These are phyloP conservation scores for Caenorhabditis becei DNA, from an alignment of 2,888 invertebrate genomes.

Conservation along the genomic window DNA sequence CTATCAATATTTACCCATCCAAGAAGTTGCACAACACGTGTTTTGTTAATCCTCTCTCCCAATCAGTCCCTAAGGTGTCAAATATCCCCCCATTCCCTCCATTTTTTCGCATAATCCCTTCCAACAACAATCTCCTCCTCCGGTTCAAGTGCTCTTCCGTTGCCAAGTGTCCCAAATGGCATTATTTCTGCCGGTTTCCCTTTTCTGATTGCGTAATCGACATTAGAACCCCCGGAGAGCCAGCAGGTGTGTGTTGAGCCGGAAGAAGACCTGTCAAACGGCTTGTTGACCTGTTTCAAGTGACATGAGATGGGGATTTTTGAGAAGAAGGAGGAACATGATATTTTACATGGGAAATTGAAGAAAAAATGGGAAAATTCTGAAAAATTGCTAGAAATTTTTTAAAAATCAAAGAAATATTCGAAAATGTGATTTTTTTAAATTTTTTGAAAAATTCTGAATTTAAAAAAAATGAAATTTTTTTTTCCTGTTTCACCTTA, in stretches of 20 bases:
- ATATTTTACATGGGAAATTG: too few species aligned
- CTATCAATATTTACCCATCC: neutral
- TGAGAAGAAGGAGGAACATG: too few species aligned
- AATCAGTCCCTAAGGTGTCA: neutral
- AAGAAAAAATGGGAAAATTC: too few species aligned
- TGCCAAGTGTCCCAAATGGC: neutral
- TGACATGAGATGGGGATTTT: too few species aligned
- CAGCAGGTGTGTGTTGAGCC: neutral
- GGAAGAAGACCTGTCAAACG: conserved; percentile 8
- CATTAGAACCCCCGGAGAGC: conserved; percentile 24
- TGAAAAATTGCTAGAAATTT: too few species aligned
- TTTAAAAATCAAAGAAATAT: too few species aligned
- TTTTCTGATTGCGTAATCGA: conserved; percentile 42
- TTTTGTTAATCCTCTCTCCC: neutral
- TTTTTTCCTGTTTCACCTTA: too few species aligned
- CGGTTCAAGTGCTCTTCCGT: conserved; percentile 9
- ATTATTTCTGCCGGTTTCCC: neutral
- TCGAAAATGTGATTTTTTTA: too few species aligned
- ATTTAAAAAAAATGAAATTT: too few species aligned
- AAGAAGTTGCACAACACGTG: neutral
- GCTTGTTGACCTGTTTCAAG: neutral
- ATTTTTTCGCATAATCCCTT: conserved; percentile 6
- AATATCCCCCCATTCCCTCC: neutral
- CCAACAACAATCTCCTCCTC: conserved; percentile 8
- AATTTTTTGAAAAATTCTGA: too few species aligned